Percentiles rank a stretch among this genome's conserved stretches.
phyloP scores from a whole-genome alignment of 2,888 invertebrate species.

The Tetropium fuscum region DNA sequence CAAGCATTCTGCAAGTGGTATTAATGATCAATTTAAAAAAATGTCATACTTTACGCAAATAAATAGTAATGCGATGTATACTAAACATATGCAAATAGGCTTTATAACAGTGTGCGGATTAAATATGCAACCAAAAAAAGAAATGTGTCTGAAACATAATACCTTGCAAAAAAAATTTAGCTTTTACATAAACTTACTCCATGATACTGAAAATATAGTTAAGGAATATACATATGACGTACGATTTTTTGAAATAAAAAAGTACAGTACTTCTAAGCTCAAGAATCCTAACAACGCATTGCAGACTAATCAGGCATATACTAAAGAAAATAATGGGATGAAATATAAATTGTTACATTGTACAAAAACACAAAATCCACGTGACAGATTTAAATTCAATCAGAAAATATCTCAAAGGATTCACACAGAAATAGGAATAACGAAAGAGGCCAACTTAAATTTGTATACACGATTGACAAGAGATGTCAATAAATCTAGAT shows the following conservation, averaged over 20 bases:
- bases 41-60: neutral
- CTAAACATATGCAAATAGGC: slow-evolving; percentile 5
- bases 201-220: no score
- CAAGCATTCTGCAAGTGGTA: slow-evolving; percentile 46
- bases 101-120: neutral
- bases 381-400: no score
- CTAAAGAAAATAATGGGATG: no score
- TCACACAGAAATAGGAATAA: no score
- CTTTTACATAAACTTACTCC: no score
- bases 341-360: no score
- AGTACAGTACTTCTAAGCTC: neutral
- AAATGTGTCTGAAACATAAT: neutral
- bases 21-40: neutral
- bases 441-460: neutral
- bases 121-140: slow-evolving; percentile 4
- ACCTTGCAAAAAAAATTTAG: no score
- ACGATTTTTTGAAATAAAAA: no score
- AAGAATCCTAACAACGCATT: no score
- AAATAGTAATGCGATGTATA: neutral
- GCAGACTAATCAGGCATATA: neutral
- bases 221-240: no score
- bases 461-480: neutral
- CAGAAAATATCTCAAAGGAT: no score
- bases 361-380: neutral
- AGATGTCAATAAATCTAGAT: neutral